Conservation (phyloP, 2,888 invertebrate genomes). For the Theretra japonica region DNA sequence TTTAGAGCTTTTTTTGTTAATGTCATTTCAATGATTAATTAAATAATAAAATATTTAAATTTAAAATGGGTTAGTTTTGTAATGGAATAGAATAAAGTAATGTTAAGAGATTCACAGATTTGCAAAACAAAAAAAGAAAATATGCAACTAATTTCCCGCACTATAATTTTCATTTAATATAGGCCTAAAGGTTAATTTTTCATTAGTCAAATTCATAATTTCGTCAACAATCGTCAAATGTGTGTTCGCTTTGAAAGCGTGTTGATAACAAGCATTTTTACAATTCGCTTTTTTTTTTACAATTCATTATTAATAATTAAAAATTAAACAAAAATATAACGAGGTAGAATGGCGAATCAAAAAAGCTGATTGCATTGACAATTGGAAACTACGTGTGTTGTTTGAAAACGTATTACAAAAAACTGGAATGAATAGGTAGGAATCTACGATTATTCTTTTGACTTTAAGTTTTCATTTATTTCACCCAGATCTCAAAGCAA, state of each 20-base stretch:
- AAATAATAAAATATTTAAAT: too few species aligned
- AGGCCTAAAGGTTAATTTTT: conserved; percentile 8
- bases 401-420: conserved; percentile 1
- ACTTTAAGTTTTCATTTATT: too few species aligned
- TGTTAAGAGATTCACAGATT: too few species aligned
- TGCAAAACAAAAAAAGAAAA: too few species aligned
- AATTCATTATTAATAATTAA: conserved; percentile 24
- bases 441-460: too few species aligned
- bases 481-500: too few species aligned
- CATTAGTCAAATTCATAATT: conserved; percentile 21
- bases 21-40: too few species aligned
- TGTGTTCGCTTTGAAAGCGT: background rate
- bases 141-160: background rate
- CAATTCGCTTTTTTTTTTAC: conserved; percentile 9
- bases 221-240: background rate
- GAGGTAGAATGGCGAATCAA: conserved; percentile 47
- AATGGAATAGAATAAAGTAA: too few species aligned
- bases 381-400: conserved; percentile 1
- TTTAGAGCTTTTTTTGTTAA: too few species aligned
- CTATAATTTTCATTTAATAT: background rate
- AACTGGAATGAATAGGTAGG: background rate
- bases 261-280: conserved; percentile 12
- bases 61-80: too few species aligned
- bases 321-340: conserved; percentile 50
- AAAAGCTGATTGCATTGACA: conserved; percentile 26